Evolutionary conservation across 2,888 invertebrate species (phyloP).

Genomic region (Calameuta filiformis): DNA sequence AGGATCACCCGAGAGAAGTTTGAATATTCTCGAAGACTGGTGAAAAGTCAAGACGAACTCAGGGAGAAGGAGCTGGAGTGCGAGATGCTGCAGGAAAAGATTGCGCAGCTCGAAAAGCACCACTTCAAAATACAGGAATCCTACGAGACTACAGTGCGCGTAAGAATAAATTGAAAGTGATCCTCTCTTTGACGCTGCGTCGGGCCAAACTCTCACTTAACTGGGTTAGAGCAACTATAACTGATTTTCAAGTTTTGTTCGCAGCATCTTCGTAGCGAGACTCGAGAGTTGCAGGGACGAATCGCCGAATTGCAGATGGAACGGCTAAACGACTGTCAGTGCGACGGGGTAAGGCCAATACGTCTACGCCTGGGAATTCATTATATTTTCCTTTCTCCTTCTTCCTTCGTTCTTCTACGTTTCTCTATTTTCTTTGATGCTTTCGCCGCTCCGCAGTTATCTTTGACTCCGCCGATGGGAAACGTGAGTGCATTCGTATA

Average conservation of each 20-base stretch:
- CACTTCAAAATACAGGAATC: slow-evolving; percentile 28
- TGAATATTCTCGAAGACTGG: slow-evolving; percentile 22
- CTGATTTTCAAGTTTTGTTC: neutral
- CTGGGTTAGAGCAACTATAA: too few relatives aligned
- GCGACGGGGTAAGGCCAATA: neutral
- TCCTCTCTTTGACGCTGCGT: neutral
- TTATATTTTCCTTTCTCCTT: too few relatives aligned
- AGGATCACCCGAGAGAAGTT: slow-evolving; percentile 32
- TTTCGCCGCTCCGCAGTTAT: slow-evolving; percentile 26
- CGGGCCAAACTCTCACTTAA: neutral
- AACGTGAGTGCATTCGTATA: slow-evolving; percentile 24
- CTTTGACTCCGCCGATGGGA: slow-evolving; percentile 30
- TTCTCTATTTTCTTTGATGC: too few relatives aligned
- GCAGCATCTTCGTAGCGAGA: slow-evolving; percentile 35
- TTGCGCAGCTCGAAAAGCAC: slow-evolving; percentile 27
- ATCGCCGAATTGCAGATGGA: slow-evolving; percentile 29
- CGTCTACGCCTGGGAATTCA: neutral
- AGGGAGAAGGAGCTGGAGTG: slow-evolving; percentile 34
- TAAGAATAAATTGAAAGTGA: slow-evolving; percentile 14
- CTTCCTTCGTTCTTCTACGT: too few relatives aligned
- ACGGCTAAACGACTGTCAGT: slow-evolving; percentile 6
- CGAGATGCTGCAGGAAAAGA: slow-evolving; percentile 30
- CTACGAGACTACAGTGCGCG: slow-evolving; percentile 33
- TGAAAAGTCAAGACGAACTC: slow-evolving; percentile 23
- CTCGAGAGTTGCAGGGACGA: slow-evolving; percentile 33